These are phyloP conservation scores for Margaritifera margaritifera DNA, from an alignment of 2,888 invertebrate species.

Conservation along the genomic window DNA sequence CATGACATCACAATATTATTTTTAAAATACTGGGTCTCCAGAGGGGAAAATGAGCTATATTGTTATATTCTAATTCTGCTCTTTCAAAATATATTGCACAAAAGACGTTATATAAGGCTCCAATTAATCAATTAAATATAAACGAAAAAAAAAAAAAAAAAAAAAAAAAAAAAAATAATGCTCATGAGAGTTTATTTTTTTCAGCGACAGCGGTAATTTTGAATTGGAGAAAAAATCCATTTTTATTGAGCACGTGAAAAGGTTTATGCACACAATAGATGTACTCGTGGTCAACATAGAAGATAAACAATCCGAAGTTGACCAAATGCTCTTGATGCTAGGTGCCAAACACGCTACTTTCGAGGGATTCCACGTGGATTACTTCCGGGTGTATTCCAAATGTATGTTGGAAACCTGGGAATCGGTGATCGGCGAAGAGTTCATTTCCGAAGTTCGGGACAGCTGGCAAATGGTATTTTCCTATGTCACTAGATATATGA, in stretches of 20 bases:
- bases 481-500: slow-evolving; percentile 50
- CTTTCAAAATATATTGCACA: too few species aligned
- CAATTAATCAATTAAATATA: too few species aligned
- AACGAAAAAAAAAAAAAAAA: too few species aligned
- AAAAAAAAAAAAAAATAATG: too few species aligned
- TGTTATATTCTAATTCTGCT: too few species aligned
- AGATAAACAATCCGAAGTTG: slow-evolving; percentile 38
- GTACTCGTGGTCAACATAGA: slow-evolving; percentile 56
- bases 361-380: slow-evolving; percentile 52
- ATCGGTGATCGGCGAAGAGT: slow-evolving; percentile 62
- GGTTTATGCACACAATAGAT: slow-evolving; percentile 57
- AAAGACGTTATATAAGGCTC: too few species aligned
- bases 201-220: slow-evolving; percentile 44
- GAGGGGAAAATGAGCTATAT: too few species aligned
- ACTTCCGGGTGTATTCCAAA: slow-evolving; percentile 58
- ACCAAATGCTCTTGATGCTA: slow-evolving; percentile 52
- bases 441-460: slow-evolving; percentile 59
- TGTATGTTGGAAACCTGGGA: slow-evolving; percentile 61
- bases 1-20: too few species aligned
- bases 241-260: slow-evolving; percentile 52
- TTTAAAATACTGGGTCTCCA: too few species aligned
- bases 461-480: slow-evolving; percentile 56
- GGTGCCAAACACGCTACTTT: slow-evolving; percentile 65
- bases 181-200: too few species aligned
- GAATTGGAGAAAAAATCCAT: slow-evolving; percentile 33